Conservation (phyloP, 2,797 vertebrate genomes). For the Toxotes lorentzi region DNA sequence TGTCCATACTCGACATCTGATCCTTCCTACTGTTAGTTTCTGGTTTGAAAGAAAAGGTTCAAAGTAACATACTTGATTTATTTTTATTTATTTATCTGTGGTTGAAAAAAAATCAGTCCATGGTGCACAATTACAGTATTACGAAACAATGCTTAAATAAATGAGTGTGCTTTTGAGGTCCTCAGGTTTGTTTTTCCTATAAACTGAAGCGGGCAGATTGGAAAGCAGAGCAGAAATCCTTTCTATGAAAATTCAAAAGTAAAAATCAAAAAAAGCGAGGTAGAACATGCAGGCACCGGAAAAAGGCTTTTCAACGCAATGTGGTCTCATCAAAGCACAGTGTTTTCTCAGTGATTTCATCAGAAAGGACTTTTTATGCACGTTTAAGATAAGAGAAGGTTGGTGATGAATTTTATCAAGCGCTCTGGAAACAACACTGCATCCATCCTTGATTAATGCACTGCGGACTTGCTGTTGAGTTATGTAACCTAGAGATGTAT, state of each 20-base stretch:
- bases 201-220: not conserved
- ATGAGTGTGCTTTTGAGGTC: not conserved
- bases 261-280: not conserved
- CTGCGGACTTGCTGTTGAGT: slow-evolving; percentile 36
- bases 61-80: not conserved
- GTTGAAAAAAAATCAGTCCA: not conserved
- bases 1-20: slow-evolving; percentile 2
- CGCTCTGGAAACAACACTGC: slow-evolving; percentile 35
- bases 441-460: slow-evolving; percentile 46
- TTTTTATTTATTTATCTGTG: not conserved
- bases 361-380: slow-evolving; percentile 23
- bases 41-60: not conserved
- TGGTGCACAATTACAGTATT: not conserved
- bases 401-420: slow-evolving; percentile 26
- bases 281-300: not conserved
- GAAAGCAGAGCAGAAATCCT: slow-evolving; percentile 24
- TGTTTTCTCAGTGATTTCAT: slow-evolving; percentile 31
- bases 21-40: not conserved
- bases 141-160: not conserved
- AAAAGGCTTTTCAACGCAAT: not conserved
- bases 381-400: slow-evolving; percentile 37
- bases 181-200: slow-evolving; percentile 2
- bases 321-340: not conserved
- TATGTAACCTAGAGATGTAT: slow-evolving; percentile 41
- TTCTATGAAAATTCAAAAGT: slow-evolving; percentile 9